Conservation (phyloP, 64 coral and sea anemone genomes). For the Pachyseris speciosa region DNA sequence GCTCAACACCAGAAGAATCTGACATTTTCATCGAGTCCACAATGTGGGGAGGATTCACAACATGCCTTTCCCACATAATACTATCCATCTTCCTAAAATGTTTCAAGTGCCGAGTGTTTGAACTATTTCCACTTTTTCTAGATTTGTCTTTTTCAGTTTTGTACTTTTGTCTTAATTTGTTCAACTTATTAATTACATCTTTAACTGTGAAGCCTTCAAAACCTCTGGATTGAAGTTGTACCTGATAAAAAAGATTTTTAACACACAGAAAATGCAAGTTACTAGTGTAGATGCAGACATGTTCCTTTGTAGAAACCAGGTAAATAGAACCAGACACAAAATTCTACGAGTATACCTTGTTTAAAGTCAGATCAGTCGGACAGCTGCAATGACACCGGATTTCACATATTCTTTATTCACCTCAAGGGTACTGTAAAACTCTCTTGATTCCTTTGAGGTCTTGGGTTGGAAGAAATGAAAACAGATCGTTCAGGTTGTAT, state of each 20-base stretch:
- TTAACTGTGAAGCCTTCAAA: constrained; percentile 16
- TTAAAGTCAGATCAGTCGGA: no score
- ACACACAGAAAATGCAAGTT: no score
- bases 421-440: no score
- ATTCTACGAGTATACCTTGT: no score
- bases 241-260: not conserved
- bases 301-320: no score
- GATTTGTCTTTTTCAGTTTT: constrained; percentile 32
- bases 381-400: no score
- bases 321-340: no score
- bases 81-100: not conserved
- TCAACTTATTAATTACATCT: constrained; percentile 5
- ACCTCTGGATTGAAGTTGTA: not conserved
- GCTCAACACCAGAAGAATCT: not conserved
- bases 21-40: constrained; percentile 18
- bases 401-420: no score
- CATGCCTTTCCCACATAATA: not conserved
- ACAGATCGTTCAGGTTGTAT: no score
- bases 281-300: no score
- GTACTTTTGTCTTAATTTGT: constrained; percentile 8
- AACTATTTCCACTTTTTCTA: not conserved
- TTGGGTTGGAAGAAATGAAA: no score
- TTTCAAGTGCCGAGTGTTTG: not conserved
- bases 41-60: not conserved
- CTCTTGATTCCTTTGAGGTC: no score